Base-by-base conservation (phyloP, 2,797 vertebrate genomes). In the Acrossocheilus wenchowensis region DNA sequence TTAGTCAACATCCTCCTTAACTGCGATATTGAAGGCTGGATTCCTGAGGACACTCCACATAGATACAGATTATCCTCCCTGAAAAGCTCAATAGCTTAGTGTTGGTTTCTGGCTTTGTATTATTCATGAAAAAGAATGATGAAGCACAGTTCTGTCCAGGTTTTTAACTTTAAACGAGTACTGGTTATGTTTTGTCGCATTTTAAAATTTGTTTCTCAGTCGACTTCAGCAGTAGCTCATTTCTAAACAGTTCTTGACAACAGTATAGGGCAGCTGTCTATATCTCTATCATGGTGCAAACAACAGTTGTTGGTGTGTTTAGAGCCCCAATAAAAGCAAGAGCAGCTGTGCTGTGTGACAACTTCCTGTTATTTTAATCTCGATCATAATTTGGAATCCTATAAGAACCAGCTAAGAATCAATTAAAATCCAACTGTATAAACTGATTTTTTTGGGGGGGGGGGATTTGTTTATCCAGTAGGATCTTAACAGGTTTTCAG, bases 261-360 rank as follows among this genome's bases (percentile, higher is more conserved):
- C 71, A 85, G 78, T 50, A 90, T 86, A 73, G 78, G 71, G 68
- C 81, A 89, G 78, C 86, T 81, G 87, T 88, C 83, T 86, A 78
- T 85, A 86, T 81, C 84, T 88, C 71, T 84, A 62, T 83, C 64
- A 80, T 57, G 77, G 86, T 39, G 69, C 81, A 81, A 88, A 66
- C 77, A 82, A 84, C 87, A 92, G 75, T 86, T 90, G 91, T 73
- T 86, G 82, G 78, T 50, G 69, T 86, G 83, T 74, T 87, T 74
- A 54, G 71, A 82, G 72, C 86, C 30, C 45, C 75, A 78, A 64
- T 84, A 86, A 90, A 88, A 81, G 68, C 30, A 34, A 52, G 86
- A 81, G 80, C 89, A 91, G 89, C 87, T 91, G 89, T 78, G 62
- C 62, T 45, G 72, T 79, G 68, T 78, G 75, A 62, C 84, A 86